Conservation (phyloP, 1,140 invertebrate species). For the Branchinecta lindahli region DNA sequence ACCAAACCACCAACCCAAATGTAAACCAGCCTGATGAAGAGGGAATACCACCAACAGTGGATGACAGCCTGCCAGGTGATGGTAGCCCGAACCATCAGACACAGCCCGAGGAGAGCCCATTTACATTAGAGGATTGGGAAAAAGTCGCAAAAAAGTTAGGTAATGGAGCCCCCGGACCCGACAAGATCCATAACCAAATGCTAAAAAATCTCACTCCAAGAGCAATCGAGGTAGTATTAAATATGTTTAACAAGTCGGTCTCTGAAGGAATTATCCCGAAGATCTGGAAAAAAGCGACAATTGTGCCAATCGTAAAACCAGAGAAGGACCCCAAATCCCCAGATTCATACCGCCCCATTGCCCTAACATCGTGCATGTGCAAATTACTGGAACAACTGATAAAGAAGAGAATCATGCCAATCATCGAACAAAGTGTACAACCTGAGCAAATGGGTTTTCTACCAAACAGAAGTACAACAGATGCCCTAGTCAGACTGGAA, state of each 20-base stretch:
- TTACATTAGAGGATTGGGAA: background rate
- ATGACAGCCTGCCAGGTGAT: no score
- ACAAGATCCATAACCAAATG: background rate
- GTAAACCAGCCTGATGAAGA: no score
- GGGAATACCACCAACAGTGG: no score
- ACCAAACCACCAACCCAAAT: no score
- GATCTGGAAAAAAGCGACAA: background rate
- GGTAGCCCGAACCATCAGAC: background rate
- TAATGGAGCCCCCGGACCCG: background rate
- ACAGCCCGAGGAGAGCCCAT: background rate
- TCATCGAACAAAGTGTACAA: background rate
- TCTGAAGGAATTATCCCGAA: background rate
- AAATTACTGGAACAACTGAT: background rate
- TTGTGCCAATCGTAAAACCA: background rate
- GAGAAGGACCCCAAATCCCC: background rate
- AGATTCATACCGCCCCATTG: background rate
- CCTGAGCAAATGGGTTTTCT: background rate
- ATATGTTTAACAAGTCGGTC: background rate
- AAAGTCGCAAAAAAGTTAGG: background rate
- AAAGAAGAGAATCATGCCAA: background rate
- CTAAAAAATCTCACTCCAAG: background rate
- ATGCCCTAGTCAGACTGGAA: background rate
- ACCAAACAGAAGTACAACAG: background rate
- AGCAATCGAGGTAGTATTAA: background rate
- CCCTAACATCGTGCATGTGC: background rate